Conservation (phyloP, 2,888 invertebrate species). For the Campoletis raptor region DNA sequence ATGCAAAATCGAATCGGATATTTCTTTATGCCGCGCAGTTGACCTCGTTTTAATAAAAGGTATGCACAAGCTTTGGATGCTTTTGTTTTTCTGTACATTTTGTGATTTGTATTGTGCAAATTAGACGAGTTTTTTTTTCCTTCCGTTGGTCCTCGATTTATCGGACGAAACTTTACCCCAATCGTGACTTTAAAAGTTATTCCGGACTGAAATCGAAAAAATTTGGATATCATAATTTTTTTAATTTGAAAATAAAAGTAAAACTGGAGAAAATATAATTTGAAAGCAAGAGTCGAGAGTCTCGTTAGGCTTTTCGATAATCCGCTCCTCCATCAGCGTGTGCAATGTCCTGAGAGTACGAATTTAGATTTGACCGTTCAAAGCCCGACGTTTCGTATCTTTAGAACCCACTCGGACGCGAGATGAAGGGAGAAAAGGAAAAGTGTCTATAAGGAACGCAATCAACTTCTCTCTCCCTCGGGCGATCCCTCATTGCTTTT, state of each 20-base stretch:
- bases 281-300: constrained; percentile 12
- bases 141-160: background rate
- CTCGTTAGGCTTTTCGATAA: constrained; percentile 35
- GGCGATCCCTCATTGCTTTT: constrained; percentile 65
- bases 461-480: constrained; percentile 18
- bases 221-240: no score
- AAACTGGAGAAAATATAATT: background rate
- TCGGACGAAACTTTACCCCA: background rate
- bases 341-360: constrained; percentile 61
- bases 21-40: constrained; percentile 57
- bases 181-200: background rate
- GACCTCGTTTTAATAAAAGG: constrained; percentile 67
- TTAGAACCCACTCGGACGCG: constrained; percentile 59
- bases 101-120: constrained; percentile 66
- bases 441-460: constrained; percentile 45
- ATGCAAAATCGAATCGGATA: constrained; percentile 27
- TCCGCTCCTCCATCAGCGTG: constrained; percentile 28
- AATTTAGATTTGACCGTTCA: constrained; percentile 70
- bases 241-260: background rate
- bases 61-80: constrained; percentile 64
- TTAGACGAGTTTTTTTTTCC: constrained; percentile 50
- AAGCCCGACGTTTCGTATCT: constrained; percentile 68
- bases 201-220: no score
- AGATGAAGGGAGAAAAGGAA: constrained; percentile 34
- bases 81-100: constrained; percentile 53